Evolutionary conservation across 2,797 vertebrate species (phyloP).

Genomic region (Thaleichthys pacificus): DNA sequence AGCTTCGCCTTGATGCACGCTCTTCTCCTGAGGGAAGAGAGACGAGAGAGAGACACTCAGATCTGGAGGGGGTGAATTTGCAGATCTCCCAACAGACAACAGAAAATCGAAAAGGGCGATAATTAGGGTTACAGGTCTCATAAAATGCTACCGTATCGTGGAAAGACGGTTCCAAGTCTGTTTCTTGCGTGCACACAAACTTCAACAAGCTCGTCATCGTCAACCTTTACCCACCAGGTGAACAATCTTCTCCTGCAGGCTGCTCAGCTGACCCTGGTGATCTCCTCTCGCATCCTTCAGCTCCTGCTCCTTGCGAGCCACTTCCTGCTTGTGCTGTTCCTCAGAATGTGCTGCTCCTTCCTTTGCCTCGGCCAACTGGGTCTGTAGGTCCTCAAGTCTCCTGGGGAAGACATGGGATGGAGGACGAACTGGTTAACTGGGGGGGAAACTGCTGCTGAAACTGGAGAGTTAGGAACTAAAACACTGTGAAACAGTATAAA

Average conservation of each 20-base stretch:
- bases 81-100: neutral
- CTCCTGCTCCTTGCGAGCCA: slow-evolving; percentile 77
- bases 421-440: neutral
- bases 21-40: slow-evolving; percentile 75
- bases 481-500: too few species aligned
- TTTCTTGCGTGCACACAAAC: neutral
- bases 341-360: slow-evolving; percentile 77
- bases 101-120: neutral
- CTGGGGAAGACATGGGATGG: slow-evolving; percentile 59
- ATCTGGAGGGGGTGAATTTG: neutral
- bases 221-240: slow-evolving; percentile 77
- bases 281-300: slow-evolving; percentile 69
- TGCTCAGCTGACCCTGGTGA: slow-evolving; percentile 76
- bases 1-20: slow-evolving; percentile 66
- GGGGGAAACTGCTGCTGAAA: neutral
- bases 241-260: slow-evolving; percentile 75
- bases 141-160: neutral
- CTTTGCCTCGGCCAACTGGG: slow-evolving; percentile 82
- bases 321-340: slow-evolving; percentile 74
- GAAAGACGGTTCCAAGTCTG: neutral
- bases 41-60: neutral
- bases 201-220: neutral
- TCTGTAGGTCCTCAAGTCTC: slow-evolving; percentile 85
- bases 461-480: too few species aligned
- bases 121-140: neutral